These are phyloP conservation scores for Drosophila helvetica DNA, from an alignment of 2,888 invertebrate genomes.

Conservation along the genomic window DNA sequence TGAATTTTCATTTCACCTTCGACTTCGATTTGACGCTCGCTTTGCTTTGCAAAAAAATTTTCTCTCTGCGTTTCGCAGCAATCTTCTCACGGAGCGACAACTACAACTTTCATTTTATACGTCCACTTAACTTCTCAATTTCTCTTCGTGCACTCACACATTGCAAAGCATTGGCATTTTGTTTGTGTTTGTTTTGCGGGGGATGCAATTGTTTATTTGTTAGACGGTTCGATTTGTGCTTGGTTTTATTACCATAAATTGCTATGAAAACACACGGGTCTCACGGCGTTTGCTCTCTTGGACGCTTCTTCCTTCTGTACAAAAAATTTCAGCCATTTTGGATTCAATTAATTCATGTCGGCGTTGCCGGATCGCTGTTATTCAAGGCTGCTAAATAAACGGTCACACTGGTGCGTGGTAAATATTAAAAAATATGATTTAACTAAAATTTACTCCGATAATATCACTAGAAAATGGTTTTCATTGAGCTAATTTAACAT, in stretches of 20 bases:
- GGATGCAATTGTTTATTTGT: slow-evolving; percentile 59
- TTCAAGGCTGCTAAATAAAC: neutral
- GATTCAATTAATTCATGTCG: slow-evolving; percentile 51
- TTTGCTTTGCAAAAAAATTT: slow-evolving; percentile 57
- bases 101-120: slow-evolving; percentile 61
- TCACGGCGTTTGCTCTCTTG: slow-evolving; percentile 75
- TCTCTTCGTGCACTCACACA: slow-evolving; percentile 23
- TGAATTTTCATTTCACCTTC: slow-evolving; percentile 62
- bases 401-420: slow-evolving; percentile 12
- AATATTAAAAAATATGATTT: neutral
- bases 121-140: slow-evolving; percentile 37
- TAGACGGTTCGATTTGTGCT: slow-evolving; percentile 43
- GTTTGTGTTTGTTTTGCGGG: slow-evolving; percentile 14
- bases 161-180: slow-evolving; percentile 19
- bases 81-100: slow-evolving; percentile 57
- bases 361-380: slow-evolving; percentile 13
- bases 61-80: slow-evolving; percentile 59
- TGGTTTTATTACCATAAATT: slow-evolving; percentile 64
- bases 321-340: slow-evolving; percentile 82
- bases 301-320: slow-evolving; percentile 81
- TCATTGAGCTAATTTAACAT: neutral
- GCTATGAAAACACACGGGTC: slow-evolving; percentile 65
- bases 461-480: neutral
- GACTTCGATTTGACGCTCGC: slow-evolving; percentile 40
- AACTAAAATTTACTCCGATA: neutral